Evolutionary conservation across 1,140 invertebrate genomes (phyloP).

Genomic region (Drosophila bocki): DNA sequence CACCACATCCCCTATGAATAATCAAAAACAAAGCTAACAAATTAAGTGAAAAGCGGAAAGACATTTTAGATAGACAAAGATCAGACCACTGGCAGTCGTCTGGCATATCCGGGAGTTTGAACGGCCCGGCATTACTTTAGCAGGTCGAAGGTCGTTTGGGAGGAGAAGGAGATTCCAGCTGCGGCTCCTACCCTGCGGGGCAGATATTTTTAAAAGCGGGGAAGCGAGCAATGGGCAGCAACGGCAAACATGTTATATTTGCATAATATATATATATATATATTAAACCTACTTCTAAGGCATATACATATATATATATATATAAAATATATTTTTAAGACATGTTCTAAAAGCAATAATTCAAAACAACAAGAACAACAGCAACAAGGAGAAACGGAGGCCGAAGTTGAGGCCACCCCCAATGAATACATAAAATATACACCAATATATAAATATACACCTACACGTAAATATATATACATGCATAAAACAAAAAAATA

Average conservation of each 20-base stretch:
- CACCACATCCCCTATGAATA: constrained; percentile 35
- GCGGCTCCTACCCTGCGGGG: constrained; percentile 42
- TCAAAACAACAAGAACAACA: constrained; percentile 70
- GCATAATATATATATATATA: constrained; percentile 66
- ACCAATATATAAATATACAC: constrained; percentile 81
- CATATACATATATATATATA: constrained; percentile 53
- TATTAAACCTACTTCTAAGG: constrained; percentile 63
- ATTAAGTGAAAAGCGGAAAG: constrained; percentile 17
- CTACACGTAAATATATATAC: constrained; percentile 59
- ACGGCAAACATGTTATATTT: constrained; percentile 72
- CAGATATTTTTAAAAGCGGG: constrained; percentile 47
- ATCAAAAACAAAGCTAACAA: constrained; percentile 31
- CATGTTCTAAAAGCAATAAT: constrained; percentile 83
- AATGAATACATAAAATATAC: constrained; percentile 79
- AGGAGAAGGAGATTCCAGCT: constrained; percentile 53
- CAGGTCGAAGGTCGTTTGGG: constrained; percentile 22
- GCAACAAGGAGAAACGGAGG: constrained; percentile 11
- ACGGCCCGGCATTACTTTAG: constrained; percentile 31
- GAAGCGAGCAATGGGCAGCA: constrained; percentile 17
- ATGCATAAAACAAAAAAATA: constrained; percentile 35
- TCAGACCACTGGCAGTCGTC: constrained; percentile 37
- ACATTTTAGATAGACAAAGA: constrained; percentile 64
- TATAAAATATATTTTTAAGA: constrained; percentile 84
- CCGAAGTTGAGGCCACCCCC: constrained; percentile 19
- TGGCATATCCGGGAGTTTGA: constrained; percentile 35